These are phyloP conservation scores for Unio delphinus DNA, from an alignment of 2,888 invertebrate genomes.

Conservation along the genomic window DNA sequence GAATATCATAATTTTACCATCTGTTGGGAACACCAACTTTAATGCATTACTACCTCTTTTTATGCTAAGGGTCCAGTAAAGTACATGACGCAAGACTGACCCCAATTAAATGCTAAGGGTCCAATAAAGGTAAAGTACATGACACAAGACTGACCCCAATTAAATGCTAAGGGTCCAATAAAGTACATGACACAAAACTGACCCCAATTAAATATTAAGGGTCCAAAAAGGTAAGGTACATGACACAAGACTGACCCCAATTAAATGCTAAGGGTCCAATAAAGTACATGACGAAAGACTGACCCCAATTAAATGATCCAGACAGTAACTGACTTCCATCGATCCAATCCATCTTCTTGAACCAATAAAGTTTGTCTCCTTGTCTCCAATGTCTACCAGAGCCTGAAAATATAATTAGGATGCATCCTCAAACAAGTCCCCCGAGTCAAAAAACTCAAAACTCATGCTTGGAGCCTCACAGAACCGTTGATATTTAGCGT, in stretches of 20 bases:
- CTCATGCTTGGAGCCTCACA: too few relatives aligned
- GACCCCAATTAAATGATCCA: constrained; percentile 82
- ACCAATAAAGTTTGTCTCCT: constrained; percentile 87
- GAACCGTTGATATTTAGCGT: too few relatives aligned
- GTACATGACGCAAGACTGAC: constrained; percentile 48
- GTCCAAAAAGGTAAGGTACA: background rate
- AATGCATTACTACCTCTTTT: background rate
- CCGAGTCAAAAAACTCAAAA: too few relatives aligned
- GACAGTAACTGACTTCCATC: constrained; percentile 93
- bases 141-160: constrained; percentile 71
- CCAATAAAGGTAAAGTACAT: background rate
- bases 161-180: background rate
- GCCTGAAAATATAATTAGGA: constrained; percentile 76
- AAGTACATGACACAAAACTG: constrained; percentile 25
- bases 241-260: constrained; percentile 70
- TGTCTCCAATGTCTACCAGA: constrained; percentile 94
- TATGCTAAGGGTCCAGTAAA: background rate
- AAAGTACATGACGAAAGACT: constrained; percentile 23
- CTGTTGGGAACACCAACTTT: background rate
- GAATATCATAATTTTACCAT: background rate
- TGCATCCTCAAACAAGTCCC: too few relatives aligned
- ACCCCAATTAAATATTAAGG: constrained; percentile 76
- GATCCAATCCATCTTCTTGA: constrained; percentile 98
- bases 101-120: constrained; percentile 75
- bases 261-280: constrained; percentile 23